Base-by-base conservation (phyloP, 2,113 vertebrate species). In the Baryphthengus martii region DNA sequence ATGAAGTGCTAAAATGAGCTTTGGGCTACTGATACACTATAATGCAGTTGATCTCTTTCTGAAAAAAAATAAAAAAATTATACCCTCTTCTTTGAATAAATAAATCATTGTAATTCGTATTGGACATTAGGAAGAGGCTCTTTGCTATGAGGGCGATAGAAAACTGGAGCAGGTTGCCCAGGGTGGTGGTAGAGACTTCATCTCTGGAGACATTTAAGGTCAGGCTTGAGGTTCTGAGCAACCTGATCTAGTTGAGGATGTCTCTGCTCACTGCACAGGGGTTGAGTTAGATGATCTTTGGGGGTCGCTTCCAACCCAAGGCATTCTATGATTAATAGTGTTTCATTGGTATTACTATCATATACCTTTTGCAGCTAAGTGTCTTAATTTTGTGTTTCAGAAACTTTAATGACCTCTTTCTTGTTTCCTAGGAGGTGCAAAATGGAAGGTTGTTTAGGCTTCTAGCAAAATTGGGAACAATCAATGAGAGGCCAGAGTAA, bases 401-500 rank as follows among this genome's bases (percentile, higher is more conserved):
- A 90, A 59, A 79, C 61, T 56, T 76, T 40, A 95, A 96, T 89
- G 75, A 80, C 29, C 11, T 71, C 50, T 94, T 87, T 70, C 50
- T 96, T 98, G 65, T 98, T 97, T 98, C 98, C 40, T 97, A 99
- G 99, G 99, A 99, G 94, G 99, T 99, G 94, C 99, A 99, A 94
- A 99, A 99, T 92, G 99, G 99, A 95, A 99, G 99, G 95, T 98
- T 99, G 96, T 99, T 99, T 97, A 99, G 99, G 82, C 98, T 99
- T 79, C 97, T 99, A 97, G 99, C 99, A 96, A 99, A 99, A 98
- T 93, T 99, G 98, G 99, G 99, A 98, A 99, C 99, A 98, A 99
- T 99, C 98, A 99, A 99, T 92, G 99, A 99, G 97, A 98, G 99
- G 88, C 99, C 99, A 94, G 99, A 99, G 99, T 99, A 98, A 99